Conservation (phyloP, 2,888 invertebrate species). For the Drymonia ruficornis region DNA sequence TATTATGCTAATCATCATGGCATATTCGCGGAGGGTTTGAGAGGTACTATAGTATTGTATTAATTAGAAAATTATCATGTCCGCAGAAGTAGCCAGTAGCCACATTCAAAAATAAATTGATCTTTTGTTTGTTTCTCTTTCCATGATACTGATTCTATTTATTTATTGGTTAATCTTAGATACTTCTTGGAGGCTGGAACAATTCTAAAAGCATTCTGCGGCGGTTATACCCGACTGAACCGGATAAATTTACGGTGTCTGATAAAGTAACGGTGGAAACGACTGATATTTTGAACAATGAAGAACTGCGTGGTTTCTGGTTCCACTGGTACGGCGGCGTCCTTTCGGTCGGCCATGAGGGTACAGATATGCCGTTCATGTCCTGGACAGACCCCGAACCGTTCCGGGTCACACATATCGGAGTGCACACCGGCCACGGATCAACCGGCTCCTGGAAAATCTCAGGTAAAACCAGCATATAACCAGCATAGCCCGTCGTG, state of each 20-base stretch:
- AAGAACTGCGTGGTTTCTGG: background rate
- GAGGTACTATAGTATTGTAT: no score
- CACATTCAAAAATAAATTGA: no score
- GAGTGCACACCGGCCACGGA: background rate
- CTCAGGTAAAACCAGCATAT: background rate
- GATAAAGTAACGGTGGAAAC: background rate
- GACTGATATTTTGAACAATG: constrained; percentile 4
- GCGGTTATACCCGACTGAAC: background rate
- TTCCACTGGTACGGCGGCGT: background rate
- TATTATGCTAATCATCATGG: no score
- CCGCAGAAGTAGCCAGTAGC: no score
- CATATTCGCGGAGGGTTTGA: no score
- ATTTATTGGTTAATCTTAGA: no score
- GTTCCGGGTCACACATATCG: background rate
- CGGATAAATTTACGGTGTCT: background rate
- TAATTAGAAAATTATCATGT: no score
- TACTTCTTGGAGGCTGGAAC: background rate
- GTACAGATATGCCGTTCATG: background rate
- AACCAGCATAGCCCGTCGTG: no score
- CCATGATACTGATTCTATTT: no score
- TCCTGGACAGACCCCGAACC: background rate
- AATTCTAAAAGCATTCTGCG: background rate
- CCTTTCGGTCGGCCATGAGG: background rate
- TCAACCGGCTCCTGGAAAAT: background rate
- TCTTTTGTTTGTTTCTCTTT: no score